Evolutionary conservation across 2,888 invertebrate genomes (phyloP), one percentile per base, ranked within the genome.

Genomic region (Chymomyza caudatula): DNA sequence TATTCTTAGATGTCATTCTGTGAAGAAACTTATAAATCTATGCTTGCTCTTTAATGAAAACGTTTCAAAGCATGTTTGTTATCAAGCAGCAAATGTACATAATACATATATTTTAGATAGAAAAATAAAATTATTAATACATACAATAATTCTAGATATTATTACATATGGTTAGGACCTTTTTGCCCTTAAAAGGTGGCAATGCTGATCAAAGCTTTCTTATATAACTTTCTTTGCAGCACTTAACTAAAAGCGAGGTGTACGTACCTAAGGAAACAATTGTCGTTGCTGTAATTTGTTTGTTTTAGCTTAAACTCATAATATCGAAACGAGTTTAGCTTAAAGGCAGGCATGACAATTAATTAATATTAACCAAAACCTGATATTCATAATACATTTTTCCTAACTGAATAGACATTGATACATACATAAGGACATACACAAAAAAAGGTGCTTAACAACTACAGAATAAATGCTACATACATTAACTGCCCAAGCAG

Each of bases 71-170:
- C 29, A 8, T 37, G 8, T 37, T 37, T 37, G 29, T 37, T 11
- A 11, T 37, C 11, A 37, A 47, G 15, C 47, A 47, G n/a, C 47
- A 47, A 20, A n/a, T 59, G 3, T 61, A 43, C 60, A 61, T 56
- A 54, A 19, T 15, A 60, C 20, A 19, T 63, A 73, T 69, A 60
- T 74, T 73, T 71, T 65, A 19, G 60, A 67, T 74, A 69, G 63
- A 72, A 78, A 75, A 69, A 74, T 76, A 76, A 61, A 74, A 69
- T 69, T 51, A 67, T 60, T 69, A 67, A 64, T 73, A 76, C 65
- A 71, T 58, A 59, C 59, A 65, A 51, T 60, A 59, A 11, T 49
- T 22, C 25, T 49, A 55, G 43, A 56, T 62, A 37, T 63, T 52
- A 44, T 20, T 61, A 25, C 51, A 53, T 61, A 19, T 58, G 11